These are phyloP conservation scores for Campaea margaritaria DNA, from an alignment of 2,888 invertebrate genomes.

Conservation along the genomic window DNA sequence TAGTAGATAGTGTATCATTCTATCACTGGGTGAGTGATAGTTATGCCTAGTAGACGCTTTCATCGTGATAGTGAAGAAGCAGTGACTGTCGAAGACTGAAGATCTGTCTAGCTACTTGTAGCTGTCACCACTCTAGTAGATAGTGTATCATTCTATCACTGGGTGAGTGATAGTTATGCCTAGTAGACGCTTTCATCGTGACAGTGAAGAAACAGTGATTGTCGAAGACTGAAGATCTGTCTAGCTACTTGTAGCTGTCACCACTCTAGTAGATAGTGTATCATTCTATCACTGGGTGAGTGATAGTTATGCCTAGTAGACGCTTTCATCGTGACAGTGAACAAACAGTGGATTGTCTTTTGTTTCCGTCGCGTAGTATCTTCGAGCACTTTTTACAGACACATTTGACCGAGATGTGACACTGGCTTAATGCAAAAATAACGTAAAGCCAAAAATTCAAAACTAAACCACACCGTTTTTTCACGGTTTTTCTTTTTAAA, in stretches of 20 bases:
- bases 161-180: constrained; percentile 27
- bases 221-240: too few species aligned
- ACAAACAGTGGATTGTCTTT: too few species aligned
- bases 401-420: too few species aligned
- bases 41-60: constrained; percentile 14
- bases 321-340: constrained; percentile 1
- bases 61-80: neutral
- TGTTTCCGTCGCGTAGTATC: too few species aligned
- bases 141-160: constrained; percentile 33
- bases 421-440: too few species aligned
- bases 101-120: constrained; percentile 13
- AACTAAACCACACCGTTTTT: too few species aligned
- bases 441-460: too few species aligned
- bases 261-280: constrained; percentile 22
- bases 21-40: constrained; percentile 34
- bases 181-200: constrained; percentile 12
- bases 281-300: constrained; percentile 38
- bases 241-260: constrained; percentile 24
- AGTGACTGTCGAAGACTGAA: neutral
- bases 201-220: constrained; percentile 1
- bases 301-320: constrained; percentile 28
- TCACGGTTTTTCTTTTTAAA: too few species aligned
- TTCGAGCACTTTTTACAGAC: too few species aligned
- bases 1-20: constrained; percentile 30
- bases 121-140: constrained; percentile 26